Evolutionary conservation across 2,888 invertebrate species (phyloP).

Genomic region (Chelonus formosanus): DNA sequence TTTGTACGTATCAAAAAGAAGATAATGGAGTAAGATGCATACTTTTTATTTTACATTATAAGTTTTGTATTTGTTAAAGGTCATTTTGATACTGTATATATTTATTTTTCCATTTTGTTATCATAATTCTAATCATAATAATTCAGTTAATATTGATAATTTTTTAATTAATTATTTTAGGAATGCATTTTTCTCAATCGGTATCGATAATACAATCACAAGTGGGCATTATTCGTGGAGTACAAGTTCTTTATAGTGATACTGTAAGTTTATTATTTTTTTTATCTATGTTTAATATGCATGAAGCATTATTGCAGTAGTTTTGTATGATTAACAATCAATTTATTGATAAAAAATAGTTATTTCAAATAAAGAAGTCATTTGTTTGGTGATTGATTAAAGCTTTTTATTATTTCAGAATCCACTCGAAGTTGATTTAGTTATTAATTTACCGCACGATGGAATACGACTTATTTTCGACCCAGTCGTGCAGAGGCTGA

Average conservation of each 20-base stretch:
- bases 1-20: too few species aligned
- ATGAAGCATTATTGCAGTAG: slow-evolving; percentile 4
- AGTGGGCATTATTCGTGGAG: slow-evolving; percentile 93
- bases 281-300: slow-evolving; percentile 29
- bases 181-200: slow-evolving; percentile 98
- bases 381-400: too few species aligned
- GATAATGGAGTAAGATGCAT: too few species aligned
- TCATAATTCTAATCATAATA: neutral
- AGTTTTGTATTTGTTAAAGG: too few species aligned
- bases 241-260: slow-evolving; percentile 96
- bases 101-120: neutral
- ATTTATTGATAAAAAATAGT: too few species aligned
- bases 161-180: slow-evolving; percentile 69
- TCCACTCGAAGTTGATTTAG: slow-evolving; percentile 93
- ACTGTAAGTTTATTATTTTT: slow-evolving; percentile 71
- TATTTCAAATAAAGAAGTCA: too few species aligned
- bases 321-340: slow-evolving; percentile 4
- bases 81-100: neutral
- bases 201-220: slow-evolving; percentile 96
- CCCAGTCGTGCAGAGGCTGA: slow-evolving; percentile 91
- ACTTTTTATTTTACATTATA: too few species aligned
- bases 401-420: slow-evolving; percentile 72
- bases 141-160: neutral
- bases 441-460: slow-evolving; percentile 95
- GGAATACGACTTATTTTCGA: slow-evolving; percentile 97